Conservation (phyloP, 2,113 vertebrate genomes). For the Semnopithecus entellus region DNA sequence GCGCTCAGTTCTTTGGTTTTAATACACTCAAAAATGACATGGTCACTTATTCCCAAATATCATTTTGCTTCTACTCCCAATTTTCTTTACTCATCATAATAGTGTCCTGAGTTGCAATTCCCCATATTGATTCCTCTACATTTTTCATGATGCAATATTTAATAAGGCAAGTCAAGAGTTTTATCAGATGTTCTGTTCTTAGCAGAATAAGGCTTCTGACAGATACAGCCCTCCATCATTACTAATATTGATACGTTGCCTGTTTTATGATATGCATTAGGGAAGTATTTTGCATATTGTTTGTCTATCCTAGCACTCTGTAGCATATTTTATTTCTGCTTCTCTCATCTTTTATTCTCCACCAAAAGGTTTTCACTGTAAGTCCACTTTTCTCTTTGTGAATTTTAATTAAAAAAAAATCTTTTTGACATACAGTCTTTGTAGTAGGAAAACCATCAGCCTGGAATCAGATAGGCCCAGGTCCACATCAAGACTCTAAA, state of each 20-base stretch:
- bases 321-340: slow-evolving; percentile 16
- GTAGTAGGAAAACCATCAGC: not conserved
- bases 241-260: not conserved
- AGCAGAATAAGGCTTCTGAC: slow-evolving; percentile 41
- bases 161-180: slow-evolving; percentile 63
- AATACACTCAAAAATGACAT: slow-evolving; percentile 35
- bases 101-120: slow-evolving; percentile 28
- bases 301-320: not conserved
- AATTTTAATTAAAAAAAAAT: slow-evolving; percentile 30
- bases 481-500: not conserved
- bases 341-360: slow-evolving; percentile 10
- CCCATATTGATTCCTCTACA: slow-evolving; percentile 60
- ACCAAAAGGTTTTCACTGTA: not conserved
- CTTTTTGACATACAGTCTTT: not conserved
- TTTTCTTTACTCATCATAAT: slow-evolving; percentile 69
- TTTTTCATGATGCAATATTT: slow-evolving; percentile 72
- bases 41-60: slow-evolving; percentile 54
- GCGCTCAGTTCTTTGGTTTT: not conserved
- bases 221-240: not conserved
- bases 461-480: not conserved
- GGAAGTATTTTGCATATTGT: not conserved
- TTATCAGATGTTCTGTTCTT: slow-evolving; percentile 58
- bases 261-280: not conserved
- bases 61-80: slow-evolving; percentile 43
- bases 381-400: not conserved